Base-by-base conservation (phyloP, 2,113 vertebrate genomes). In the Sander vitreus region DNA sequence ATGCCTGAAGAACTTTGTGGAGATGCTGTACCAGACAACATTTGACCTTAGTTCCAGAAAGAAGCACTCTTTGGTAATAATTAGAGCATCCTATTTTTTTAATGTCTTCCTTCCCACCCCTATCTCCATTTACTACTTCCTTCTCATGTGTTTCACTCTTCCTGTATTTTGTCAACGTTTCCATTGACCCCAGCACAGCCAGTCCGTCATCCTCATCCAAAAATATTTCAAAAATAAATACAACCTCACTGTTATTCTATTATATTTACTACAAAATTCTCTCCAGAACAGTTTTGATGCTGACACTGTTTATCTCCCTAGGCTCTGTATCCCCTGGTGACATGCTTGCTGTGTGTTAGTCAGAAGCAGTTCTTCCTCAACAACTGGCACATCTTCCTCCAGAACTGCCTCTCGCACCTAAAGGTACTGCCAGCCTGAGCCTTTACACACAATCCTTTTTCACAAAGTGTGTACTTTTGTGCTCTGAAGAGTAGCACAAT, bases 371-470 rank as follows among this genome's bases (percentile, higher is more conserved):
- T 99, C 97, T 99, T 99, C 96, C 97, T 99, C 95, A 99, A 97
- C 96, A 99, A 99, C 95, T 99, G 98, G 98, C 98, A 99, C 96
- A 99, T 99, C 96, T 99, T 99, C 96, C 97, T 99, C 92, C 97
- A 98, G 94, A 99, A 99, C 95, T 99, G 98, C 96, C 96, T 99
- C 91, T 99, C 98, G 19, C 98, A 99, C 94, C 96, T 99, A 83
- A 99, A 99, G 98, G 98, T 99, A 99, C 94, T 86, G 30, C 45
- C 18, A 16, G 6, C 27, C 68, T 14, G 25, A 68, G 18, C 21
- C 45, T 70, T 48, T 59, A 62, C 19, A 21, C 64, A 19, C 63
- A n/a, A 4, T 19, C 39, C 36, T 66, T 9, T 43, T 68, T 69
- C 21, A 76, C 5, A 73, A 14, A 33, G 66, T 43, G n/a, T 50